Conservation (phyloP, 2,888 invertebrate genomes). For the Lasius fuliginosus region DNA sequence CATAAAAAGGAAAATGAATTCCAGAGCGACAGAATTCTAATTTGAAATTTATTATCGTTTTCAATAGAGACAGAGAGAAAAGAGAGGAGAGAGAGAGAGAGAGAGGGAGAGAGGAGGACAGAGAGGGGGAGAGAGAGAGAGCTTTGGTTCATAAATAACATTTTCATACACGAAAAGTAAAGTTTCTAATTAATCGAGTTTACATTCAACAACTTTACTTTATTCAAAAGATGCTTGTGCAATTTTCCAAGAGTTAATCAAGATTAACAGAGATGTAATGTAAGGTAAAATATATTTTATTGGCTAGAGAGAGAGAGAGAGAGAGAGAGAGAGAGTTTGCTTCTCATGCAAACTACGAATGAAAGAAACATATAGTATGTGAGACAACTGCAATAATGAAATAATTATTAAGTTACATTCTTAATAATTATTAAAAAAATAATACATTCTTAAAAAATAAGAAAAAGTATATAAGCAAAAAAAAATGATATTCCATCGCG, state of each 20-base stretch:
- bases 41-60: conserved; percentile 32
- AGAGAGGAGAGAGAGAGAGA: background rate
- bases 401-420: conserved; percentile 11
- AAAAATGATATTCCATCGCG: conserved; percentile 15
- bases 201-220: background rate
- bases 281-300: conserved; percentile 9
- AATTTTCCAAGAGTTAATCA: background rate
- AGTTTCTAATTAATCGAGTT: conserved; percentile 1
- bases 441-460: background rate
- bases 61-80: background rate
- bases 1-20: conserved; percentile 27
- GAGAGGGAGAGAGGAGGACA: background rate
- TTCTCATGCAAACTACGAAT: background rate
- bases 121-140: background rate
- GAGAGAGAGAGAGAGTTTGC: background rate
- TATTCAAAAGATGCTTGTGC: background rate
- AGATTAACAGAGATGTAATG: background rate
- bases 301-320: too few species aligned
- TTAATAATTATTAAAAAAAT: too few species aligned
- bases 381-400: conserved; percentile 3
- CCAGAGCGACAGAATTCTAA: conserved; percentile 15
- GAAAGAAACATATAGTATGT: background rate
- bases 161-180: background rate
- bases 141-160: background rate
- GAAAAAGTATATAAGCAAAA: background rate